A percentile compares a stretch with the other conserved stretches of the same genome.
Evolutionary conservation across 2,888 invertebrate species (phyloP).

Genomic region (Hanleya hanleyi): DNA sequence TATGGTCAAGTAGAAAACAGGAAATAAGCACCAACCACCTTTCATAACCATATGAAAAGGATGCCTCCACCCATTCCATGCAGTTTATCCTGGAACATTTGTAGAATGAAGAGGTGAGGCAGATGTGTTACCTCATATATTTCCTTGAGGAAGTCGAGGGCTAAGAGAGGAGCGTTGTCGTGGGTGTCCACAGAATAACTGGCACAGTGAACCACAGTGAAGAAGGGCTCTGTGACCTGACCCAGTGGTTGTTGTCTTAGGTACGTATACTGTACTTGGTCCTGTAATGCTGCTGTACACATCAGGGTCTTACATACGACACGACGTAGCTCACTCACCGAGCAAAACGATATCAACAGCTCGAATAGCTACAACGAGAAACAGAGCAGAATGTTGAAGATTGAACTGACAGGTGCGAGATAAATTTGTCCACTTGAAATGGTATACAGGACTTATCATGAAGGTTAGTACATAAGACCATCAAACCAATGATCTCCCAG

Average conservation of each 20-base stretch:
- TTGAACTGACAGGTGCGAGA: too few species aligned
- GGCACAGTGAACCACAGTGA: conserved; percentile 65
- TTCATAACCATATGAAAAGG: too few species aligned
- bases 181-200: conserved; percentile 57
- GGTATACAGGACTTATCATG: too few species aligned
- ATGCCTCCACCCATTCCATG: too few species aligned
- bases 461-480: too few species aligned
- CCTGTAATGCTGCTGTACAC: background rate
- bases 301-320: conserved; percentile 24
- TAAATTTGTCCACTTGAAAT: too few species aligned
- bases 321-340: conserved; percentile 57
- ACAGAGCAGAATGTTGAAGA: too few species aligned
- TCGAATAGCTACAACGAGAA: conserved; percentile 68
- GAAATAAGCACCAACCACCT: too few species aligned
- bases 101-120: too few species aligned
- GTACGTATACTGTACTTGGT: conserved; percentile 32
- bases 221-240: conserved; percentile 56
- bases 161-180: conserved; percentile 50
- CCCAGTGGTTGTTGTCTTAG: conserved; percentile 40
- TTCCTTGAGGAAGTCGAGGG: conserved; percentile 58
- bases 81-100: too few species aligned
- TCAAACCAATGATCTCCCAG: too few species aligned
- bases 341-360: conserved; percentile 70
- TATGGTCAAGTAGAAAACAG: too few species aligned
- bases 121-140: conserved; percentile 53